Conservation (phyloP, 2,113 vertebrate species). For the Indicator indicator region DNA sequence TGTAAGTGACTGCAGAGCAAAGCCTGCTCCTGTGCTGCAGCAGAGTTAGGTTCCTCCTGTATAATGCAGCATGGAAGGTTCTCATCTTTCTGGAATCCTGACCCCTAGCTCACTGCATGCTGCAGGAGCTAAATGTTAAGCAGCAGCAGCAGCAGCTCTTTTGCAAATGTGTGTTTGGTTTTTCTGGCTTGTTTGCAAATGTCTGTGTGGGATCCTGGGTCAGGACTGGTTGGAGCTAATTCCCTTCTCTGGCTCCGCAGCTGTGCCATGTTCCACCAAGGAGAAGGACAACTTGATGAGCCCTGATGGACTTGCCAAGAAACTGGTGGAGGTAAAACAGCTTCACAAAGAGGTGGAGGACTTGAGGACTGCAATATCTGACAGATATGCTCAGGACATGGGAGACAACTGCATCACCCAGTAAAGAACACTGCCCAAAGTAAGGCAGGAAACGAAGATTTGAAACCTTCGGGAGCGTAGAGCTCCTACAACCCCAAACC, state of each 20-base stretch:
- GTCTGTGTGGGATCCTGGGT: not conserved
- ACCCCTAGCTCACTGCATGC: not conserved
- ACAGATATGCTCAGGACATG: conserved; percentile 98
- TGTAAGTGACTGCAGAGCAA: conserved; percentile 77
- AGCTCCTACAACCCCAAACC: conserved; percentile 5
- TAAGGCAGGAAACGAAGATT: conserved; percentile 27
- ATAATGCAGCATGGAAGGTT: not conserved
- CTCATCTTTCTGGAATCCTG: not conserved
- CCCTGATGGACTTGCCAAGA: conserved; percentile 86
- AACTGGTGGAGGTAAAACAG: conserved; percentile 87
- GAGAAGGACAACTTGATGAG: conserved; percentile 83
- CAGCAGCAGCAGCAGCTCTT: not conserved
- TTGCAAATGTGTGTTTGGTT: not conserved
- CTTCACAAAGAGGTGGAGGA: conserved; percentile 92
- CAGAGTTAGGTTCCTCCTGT: not conserved
- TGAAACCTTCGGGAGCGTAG: conserved; percentile 22
- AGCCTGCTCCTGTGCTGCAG: not conserved
- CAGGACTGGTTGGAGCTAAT: not conserved
- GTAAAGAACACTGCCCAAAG: conserved; percentile 58
- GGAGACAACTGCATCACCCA: conserved; percentile 98
- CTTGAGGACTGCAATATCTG: conserved; percentile 90
- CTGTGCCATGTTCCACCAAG: conserved; percentile 71
- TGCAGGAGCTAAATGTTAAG: not conserved
- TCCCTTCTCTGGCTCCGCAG: conserved; percentile 68
- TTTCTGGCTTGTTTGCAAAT: conserved; percentile 5